These are phyloP conservation scores for Lomographa bimaculata DNA, from an alignment of 2,888 invertebrate species.

Conservation along the genomic window DNA sequence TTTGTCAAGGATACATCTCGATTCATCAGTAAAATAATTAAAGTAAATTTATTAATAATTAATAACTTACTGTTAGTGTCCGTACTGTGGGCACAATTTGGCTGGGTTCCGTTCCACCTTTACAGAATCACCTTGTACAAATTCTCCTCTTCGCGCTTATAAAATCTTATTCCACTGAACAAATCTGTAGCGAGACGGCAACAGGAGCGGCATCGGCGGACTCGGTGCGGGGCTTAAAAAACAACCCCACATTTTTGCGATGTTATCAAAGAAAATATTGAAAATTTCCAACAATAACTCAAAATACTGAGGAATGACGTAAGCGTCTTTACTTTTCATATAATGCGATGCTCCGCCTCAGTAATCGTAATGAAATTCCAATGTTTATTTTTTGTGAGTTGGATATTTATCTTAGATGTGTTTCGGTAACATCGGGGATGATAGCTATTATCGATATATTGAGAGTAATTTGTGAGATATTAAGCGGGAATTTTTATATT, in stretches of 20 bases:
- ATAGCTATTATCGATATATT: conserved; percentile 10
- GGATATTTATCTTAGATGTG: conserved; percentile 6
- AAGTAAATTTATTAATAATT: no score
- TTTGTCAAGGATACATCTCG: no score
- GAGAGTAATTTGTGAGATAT: conserved; percentile 1
- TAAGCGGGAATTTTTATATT: background rate
- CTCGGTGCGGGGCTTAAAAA: conserved; percentile 17
- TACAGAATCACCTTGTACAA: conserved; percentile 17
- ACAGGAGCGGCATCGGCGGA: conserved; percentile 1
- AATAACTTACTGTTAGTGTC: no score
- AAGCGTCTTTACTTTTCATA: conserved; percentile 6
- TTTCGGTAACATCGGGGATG: conserved; percentile 3
- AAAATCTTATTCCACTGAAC: conserved; percentile 18
- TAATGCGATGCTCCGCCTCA: conserved; percentile 5
- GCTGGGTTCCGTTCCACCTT: conserved; percentile 13
- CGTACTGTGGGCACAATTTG: no score
- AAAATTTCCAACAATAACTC: conserved; percentile 15
- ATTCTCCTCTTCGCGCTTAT: conserved; percentile 23
- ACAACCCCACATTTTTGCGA: conserved; percentile 6
- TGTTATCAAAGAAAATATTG: conserved; percentile 15
- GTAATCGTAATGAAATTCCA: conserved; percentile 9
- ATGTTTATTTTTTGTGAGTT: conserved; percentile 14
- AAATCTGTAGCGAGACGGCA: conserved; percentile 14
- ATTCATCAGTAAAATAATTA: no score
- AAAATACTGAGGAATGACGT: conserved; percentile 1